A percentile compares a stretch with the other conserved stretches of the same genome.
Conservation (phyloP, 2,113 vertebrate genomes). For the Charina bottae region DNA sequence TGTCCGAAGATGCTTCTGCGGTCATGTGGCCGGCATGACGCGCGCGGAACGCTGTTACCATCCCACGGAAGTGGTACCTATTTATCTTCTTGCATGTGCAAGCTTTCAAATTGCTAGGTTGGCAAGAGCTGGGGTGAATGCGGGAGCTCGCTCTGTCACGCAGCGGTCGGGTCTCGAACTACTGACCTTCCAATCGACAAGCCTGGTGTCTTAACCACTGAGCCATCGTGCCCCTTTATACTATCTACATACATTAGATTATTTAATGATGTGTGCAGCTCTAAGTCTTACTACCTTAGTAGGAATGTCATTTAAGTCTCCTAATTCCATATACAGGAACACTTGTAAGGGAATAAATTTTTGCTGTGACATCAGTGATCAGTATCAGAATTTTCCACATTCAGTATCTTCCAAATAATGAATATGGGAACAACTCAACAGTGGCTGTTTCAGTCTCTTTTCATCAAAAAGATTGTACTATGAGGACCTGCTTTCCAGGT, state of each 20-base stretch:
- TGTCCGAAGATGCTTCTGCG: too few species aligned
- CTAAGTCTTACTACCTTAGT: not conserved
- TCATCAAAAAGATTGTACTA: not conserved
- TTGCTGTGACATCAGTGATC: not conserved
- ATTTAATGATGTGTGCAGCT: not conserved
- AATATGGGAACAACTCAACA: not conserved
- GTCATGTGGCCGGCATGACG: too few species aligned
- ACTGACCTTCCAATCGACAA: too few species aligned
- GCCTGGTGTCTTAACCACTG: too few species aligned
- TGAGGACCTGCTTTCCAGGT: not conserved
- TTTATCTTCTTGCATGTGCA: too few species aligned
- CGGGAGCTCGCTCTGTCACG: too few species aligned
- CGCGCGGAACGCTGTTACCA: too few species aligned
- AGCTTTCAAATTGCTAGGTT: too few species aligned
- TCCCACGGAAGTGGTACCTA: too few species aligned
- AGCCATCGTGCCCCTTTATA: too few species aligned
- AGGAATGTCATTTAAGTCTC: not conserved
- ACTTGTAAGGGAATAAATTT: not conserved
- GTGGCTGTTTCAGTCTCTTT: not conserved
- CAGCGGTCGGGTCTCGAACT: too few species aligned
- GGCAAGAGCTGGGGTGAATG: too few species aligned
- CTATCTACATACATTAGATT: not conserved
- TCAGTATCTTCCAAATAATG: not conserved
- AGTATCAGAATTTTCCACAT: not conserved
- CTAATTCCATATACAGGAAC: not conserved